Evolutionary conservation across 2,888 invertebrate genomes (phyloP).

Genomic region (Luffia ferchaultella): DNA sequence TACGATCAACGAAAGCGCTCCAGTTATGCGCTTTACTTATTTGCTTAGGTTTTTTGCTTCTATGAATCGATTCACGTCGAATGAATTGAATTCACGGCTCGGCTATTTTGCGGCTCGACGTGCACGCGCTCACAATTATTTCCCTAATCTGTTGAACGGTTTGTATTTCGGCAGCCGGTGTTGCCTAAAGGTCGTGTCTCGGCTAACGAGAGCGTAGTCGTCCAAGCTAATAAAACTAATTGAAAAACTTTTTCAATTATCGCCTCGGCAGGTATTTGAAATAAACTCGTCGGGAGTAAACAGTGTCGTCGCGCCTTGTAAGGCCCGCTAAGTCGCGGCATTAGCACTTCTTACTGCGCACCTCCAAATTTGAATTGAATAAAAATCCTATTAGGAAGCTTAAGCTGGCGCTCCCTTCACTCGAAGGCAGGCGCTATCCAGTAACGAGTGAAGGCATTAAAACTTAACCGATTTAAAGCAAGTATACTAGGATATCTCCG

Average conservation of each 20-base stretch:
- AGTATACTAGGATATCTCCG: too few relatives aligned
- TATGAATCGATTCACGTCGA: background rate
- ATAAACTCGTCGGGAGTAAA: background rate
- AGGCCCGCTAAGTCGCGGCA: background rate
- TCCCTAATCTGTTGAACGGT: background rate
- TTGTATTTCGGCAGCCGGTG: background rate
- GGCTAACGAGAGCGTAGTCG: background rate
- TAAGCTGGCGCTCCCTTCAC: constrained; percentile 1
- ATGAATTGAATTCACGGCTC: background rate
- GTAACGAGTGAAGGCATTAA: too few relatives aligned
- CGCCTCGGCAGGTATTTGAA: background rate
- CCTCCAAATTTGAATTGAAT: constrained; percentile 35
- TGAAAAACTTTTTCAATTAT: background rate
- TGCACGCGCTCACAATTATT: background rate
- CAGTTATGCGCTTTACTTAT: background rate
- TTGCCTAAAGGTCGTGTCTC: background rate
- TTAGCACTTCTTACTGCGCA: constrained; percentile 13
- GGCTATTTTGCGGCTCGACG: too few relatives aligned
- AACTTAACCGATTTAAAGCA: too few relatives aligned
- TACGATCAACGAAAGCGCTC: background rate
- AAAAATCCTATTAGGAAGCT: constrained; percentile 38
- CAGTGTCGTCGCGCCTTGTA: background rate
- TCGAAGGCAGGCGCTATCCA: too few relatives aligned
- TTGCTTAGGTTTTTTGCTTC: background rate
- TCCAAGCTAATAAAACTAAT: background rate